Evolutionary conservation across 2,113 vertebrate genomes (phyloP).

Genomic region (Megaceryle maxima): DNA sequence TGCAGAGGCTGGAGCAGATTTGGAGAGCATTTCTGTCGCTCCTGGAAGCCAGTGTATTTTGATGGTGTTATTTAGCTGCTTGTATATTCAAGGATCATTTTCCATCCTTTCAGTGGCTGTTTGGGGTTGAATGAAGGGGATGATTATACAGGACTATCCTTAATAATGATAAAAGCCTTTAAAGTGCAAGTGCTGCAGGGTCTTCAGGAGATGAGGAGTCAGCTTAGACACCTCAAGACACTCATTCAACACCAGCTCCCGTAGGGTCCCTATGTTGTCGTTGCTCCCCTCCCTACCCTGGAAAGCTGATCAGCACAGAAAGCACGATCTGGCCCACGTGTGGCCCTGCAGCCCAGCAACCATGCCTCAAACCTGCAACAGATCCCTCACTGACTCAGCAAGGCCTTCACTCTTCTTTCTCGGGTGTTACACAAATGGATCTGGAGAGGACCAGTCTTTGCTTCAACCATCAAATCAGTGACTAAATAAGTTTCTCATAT

Average conservation of each 20-base stretch:
- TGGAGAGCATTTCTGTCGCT: background rate
- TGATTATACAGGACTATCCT: background rate
- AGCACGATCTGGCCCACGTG: fast-evolving
- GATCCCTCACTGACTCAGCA: background rate
- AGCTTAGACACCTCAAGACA: background rate
- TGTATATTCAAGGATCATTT: background rate
- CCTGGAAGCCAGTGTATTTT: background rate
- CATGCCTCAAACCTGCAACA: fast-evolving
- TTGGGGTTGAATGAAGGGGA: background rate
- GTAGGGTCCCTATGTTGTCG: fast-evolving
- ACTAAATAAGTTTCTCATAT: fast-evolving
- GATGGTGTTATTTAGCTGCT: background rate
- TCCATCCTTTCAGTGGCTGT: background rate
- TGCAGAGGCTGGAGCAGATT: background rate
- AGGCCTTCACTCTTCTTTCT: background rate
- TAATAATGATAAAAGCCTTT: background rate
- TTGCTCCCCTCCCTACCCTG: background rate
- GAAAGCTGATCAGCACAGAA: background rate
- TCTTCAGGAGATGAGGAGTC: background rate
- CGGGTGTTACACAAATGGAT: background rate
- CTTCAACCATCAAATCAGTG: background rate
- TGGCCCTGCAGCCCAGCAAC: background rate
- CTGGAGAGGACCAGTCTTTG: background rate
- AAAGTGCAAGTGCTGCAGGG: background rate
- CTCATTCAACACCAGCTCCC: background rate